Percentiles rank a stretch among this genome's conserved stretches.
These are phyloP conservation scores for Branchinecta lynchi DNA, from an alignment of 1,140 invertebrate genomes.

Conservation along the genomic window DNA sequence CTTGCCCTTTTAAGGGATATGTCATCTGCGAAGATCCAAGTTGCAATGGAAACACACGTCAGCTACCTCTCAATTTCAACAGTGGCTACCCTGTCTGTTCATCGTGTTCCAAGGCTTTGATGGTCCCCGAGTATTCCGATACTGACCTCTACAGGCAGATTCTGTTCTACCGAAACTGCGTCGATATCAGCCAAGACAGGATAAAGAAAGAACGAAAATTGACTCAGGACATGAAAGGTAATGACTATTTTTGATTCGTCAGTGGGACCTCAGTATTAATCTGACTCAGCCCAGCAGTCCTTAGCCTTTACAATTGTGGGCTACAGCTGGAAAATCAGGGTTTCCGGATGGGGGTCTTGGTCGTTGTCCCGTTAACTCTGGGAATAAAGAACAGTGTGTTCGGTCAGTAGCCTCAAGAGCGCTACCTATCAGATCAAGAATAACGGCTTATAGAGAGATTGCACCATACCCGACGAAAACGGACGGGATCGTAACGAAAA, in stretches of 20 bases:
- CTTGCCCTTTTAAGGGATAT: not conserved
- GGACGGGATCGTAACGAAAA: no score
- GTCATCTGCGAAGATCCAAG: not conserved
- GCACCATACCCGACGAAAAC: no score
- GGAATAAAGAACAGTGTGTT: no score
- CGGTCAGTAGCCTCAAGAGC: no score
- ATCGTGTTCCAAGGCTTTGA: not conserved
- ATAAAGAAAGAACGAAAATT: not conserved
- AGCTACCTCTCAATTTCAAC: not conserved
- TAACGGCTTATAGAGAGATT: no score
- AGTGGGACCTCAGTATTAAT: no score
- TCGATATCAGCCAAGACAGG: not conserved
- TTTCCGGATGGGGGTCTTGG: no score
- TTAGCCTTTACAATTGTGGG: no score
- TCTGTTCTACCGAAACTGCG: not conserved
- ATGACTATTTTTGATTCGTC: not conserved
- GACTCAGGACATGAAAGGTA: not conserved
- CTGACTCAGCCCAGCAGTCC: no score
- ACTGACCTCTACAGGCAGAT: not conserved
- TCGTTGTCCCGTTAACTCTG: no score
- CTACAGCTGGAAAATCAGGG: no score
- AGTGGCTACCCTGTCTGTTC: constrained; percentile 6
- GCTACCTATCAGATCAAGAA: no score
- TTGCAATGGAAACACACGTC: not conserved
- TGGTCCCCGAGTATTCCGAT: not conserved